phyloP scores from a whole-genome alignment of 2,113 vertebrate species.

The Suncus etruscus region DNA sequence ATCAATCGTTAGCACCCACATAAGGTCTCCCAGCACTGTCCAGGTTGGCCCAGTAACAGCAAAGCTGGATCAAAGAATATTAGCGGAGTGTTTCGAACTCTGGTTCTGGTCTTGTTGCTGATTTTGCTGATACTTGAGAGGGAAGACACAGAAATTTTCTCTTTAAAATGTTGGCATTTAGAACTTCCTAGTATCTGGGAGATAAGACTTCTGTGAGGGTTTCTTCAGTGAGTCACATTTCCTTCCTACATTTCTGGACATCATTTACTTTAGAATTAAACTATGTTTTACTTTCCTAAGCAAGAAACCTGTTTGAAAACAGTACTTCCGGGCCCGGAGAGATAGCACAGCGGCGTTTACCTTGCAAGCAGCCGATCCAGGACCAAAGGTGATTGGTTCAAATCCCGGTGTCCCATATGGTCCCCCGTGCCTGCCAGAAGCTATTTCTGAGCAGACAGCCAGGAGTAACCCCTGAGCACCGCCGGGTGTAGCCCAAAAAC shows the following conservation, averaged over 20 bases:
- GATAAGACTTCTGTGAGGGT: conserved; percentile 59
- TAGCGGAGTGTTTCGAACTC: neutral
- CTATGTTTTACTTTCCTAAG: conserved; percentile 10
- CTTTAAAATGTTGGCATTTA: conserved; percentile 3
- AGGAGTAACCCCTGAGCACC: too few relatives aligned
- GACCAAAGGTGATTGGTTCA: too few relatives aligned
- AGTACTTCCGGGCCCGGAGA: too few relatives aligned
- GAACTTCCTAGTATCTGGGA: neutral
- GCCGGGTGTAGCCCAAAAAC: too few relatives aligned
- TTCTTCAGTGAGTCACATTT: conserved; percentile 63
- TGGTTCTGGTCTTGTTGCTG: conserved; percentile 1
- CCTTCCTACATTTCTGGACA: conserved; percentile 59
- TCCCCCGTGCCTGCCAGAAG: too few relatives aligned
- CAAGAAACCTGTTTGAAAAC: neutral
- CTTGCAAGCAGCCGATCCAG: too few relatives aligned
- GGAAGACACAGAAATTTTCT: neutral
- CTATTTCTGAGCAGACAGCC: too few relatives aligned
- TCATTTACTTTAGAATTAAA: conserved; percentile 26
- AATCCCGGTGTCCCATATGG: too few relatives aligned
- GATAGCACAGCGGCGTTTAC: too few relatives aligned
- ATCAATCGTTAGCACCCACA: too few relatives aligned
- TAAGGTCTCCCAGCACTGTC: too few relatives aligned
- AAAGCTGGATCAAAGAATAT: neutral
- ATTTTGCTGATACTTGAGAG: conserved; percentile 17
- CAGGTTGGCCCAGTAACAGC: neutral